These are phyloP conservation scores for Tetraodon nigroviridis DNA, from an alignment of 2,113 vertebrate species.

Conservation along the genomic window DNA sequence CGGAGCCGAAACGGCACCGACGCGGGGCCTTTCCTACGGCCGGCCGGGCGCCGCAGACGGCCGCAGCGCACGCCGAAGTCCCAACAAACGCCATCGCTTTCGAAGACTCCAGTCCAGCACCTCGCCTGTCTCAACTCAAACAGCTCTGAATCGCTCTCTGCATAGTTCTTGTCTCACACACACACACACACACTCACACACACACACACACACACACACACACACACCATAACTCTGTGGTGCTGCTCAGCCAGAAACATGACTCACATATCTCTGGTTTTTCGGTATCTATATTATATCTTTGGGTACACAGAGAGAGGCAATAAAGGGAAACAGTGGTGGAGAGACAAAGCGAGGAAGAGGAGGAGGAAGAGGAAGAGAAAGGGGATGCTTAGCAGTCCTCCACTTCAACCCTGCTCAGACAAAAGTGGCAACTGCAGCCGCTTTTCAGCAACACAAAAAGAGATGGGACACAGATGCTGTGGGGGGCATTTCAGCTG, in stretches of 20 bases:
- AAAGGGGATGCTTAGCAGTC: conserved; percentile 8
- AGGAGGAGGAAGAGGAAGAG: conserved; percentile 14
- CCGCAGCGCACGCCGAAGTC: neutral
- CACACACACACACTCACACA: neutral
- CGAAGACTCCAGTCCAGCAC: neutral
- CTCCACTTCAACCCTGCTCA: conserved; percentile 25
- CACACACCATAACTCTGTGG: conserved; percentile 6
- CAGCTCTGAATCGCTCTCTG: conserved; percentile 65
- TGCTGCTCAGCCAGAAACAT: conserved; percentile 37
- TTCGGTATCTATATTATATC: neutral
- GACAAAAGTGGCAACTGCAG: conserved; percentile 20
- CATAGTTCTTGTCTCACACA: too few relatives aligned
- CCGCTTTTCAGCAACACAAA: conserved; percentile 8
- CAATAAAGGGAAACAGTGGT: neutral
- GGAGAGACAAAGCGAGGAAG: conserved; percentile 13
- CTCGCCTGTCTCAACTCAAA: conserved; percentile 31
- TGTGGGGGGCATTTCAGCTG: neutral
- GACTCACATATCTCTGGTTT: conserved; percentile 42
- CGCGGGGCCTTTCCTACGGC: conserved; percentile 19
- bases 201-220: conserved; percentile 5
- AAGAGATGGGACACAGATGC: conserved; percentile 4
- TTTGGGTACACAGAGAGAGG: conserved; percentile 13
- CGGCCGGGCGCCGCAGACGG: conserved; percentile 19
- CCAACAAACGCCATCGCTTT: neutral
- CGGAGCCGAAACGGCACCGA: conserved; percentile 40